phyloP scores from a whole-genome alignment of 2,113 vertebrate genomes.

The Brachypteracias leptosomus region DNA sequence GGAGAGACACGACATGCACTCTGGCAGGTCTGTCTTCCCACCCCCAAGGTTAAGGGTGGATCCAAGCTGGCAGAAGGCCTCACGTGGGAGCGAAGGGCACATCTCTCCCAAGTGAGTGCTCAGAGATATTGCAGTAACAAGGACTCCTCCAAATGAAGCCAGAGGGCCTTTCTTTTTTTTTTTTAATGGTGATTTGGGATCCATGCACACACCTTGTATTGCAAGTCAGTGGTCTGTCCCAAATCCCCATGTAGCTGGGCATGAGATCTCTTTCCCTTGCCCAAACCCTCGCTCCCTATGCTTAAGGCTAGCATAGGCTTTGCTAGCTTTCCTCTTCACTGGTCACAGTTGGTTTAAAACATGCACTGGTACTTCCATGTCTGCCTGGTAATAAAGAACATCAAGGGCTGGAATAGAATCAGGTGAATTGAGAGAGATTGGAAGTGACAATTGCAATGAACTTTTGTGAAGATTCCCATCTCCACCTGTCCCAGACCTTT shows the following conservation, averaged over 20 bases:
- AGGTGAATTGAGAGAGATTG: neutral
- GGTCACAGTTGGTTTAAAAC: neutral
- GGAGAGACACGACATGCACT: neutral
- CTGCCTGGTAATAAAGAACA: neutral
- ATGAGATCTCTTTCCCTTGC: neutral
- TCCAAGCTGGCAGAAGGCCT: neutral
- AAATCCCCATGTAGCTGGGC: neutral
- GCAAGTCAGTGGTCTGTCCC: neutral
- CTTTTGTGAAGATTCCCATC: neutral
- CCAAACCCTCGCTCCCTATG: neutral
- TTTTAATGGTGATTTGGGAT: neutral
- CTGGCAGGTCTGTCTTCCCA: neutral
- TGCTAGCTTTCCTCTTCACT: neutral
- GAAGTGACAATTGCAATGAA: neutral
- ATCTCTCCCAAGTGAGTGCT: rapidly evolving
- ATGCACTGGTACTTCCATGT: neutral
- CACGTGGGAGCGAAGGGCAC: rapidly evolving
- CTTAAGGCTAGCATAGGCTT: neutral
- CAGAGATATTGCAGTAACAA: neutral
- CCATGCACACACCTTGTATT: neutral
- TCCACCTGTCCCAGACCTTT: neutral
- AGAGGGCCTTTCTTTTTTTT: neutral
- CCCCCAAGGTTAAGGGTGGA: neutral
- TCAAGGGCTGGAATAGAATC: neutral
- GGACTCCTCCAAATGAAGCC: neutral